Percentiles rank a stretch among this genome's conserved stretches.
These are phyloP conservation scores for Diarsia brunnea DNA, from an alignment of 2,888 invertebrate species.

Conservation along the genomic window DNA sequence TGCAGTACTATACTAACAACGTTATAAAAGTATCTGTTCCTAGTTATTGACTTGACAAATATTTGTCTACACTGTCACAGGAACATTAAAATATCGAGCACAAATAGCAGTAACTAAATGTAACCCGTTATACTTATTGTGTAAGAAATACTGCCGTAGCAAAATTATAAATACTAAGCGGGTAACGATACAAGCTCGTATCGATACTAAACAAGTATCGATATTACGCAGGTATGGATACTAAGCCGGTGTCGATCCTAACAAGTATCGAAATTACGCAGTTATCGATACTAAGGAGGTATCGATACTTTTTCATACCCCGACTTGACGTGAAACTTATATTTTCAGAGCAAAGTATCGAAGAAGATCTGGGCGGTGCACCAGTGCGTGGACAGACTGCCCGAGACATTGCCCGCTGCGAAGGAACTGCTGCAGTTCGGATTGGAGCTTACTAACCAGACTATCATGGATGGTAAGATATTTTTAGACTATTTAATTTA, in stretches of 20 bases:
- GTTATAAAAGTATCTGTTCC: background rate
- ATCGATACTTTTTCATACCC: background rate
- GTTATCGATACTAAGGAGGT: background rate
- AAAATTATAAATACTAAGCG: background rate
- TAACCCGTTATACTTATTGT: background rate
- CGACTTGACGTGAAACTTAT: background rate
- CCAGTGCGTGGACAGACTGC: slow-evolving; percentile 94
- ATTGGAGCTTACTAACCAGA: slow-evolving; percentile 92
- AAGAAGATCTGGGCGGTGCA: slow-evolving; percentile 95
- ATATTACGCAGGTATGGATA: background rate
- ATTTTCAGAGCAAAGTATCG: slow-evolving; percentile 92
- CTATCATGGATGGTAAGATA: slow-evolving; percentile 89
- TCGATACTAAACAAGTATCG: background rate
- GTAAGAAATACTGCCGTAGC: background rate
- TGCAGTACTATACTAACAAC: no score
- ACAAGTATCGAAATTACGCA: no score
- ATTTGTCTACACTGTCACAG: background rate
- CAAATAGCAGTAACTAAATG: background rate
- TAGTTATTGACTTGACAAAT: background rate
- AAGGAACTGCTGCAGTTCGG: slow-evolving; percentile 94
- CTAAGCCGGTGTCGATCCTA: no score
- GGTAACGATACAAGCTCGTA: background rate
- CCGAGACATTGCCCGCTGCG: slow-evolving; percentile 93
- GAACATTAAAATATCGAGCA: background rate
- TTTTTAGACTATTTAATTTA: background rate